Evolutionary conservation across 2,113 vertebrate genomes (phyloP).

Genomic region (Pantherophis guttatus): DNA sequence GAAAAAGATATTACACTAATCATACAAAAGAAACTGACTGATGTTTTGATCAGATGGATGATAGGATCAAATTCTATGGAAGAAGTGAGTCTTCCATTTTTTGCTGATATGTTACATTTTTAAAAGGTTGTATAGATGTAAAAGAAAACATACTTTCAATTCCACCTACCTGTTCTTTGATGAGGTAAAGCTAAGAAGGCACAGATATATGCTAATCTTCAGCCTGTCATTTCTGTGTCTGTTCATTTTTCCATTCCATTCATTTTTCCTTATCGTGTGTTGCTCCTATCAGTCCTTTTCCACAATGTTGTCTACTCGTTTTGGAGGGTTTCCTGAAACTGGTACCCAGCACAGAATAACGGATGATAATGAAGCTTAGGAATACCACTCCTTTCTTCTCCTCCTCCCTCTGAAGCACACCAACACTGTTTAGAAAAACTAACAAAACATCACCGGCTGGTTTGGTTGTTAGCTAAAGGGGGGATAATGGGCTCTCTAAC

Average conservation of each 20-base stretch:
- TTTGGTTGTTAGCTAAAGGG: not conserved
- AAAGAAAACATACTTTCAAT: not conserved
- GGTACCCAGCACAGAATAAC: slow-evolving; percentile 1
- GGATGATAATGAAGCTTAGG: not conserved
- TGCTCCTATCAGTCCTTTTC: not conserved
- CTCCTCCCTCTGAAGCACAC: not conserved
- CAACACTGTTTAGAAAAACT: not conserved
- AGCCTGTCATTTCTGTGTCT: not conserved
- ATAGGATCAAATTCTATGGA: not conserved
- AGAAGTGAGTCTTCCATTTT: not conserved
- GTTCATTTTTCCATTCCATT: not conserved
- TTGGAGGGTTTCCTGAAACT: not conserved
- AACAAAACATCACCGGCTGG: not conserved
- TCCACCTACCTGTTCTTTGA: slow-evolving; percentile 18
- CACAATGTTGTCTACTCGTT: not conserved
- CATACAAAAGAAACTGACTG: not conserved
- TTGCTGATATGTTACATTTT: not conserved
- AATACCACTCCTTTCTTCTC: slow-evolving; percentile 1
- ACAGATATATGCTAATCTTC: not conserved
- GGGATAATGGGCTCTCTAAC: not conserved
- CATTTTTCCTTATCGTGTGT: not conserved
- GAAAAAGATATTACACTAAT: not conserved
- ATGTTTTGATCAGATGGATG: not conserved
- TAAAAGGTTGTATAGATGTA: not conserved
- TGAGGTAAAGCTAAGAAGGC: not conserved